These are phyloP conservation scores for Apodemia mormo DNA, from an alignment of 2,888 invertebrate genomes.

Conservation along the genomic window DNA sequence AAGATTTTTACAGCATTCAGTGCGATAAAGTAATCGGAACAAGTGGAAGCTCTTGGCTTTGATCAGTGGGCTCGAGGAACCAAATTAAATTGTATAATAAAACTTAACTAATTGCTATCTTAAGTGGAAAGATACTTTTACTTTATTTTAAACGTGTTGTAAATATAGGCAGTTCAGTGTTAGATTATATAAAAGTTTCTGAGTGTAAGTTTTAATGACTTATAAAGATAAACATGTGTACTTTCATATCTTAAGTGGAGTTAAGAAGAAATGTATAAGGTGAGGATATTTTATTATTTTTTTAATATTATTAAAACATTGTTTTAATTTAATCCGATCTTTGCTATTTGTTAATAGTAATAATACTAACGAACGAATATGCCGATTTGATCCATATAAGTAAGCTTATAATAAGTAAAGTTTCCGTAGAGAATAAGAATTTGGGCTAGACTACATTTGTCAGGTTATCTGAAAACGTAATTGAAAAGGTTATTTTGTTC, in stretches of 20 bases:
- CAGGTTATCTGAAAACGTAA: too few species aligned
- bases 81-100: background rate
- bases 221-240: background rate
- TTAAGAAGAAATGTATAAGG: background rate
- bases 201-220: background rate
- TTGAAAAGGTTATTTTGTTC: too few species aligned
- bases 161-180: background rate
- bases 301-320: background rate
- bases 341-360: background rate
- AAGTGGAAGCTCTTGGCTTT: background rate
- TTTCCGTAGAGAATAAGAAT: too few species aligned
- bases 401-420: too few species aligned
- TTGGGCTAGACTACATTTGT: too few species aligned
- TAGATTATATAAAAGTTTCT: constrained; percentile 1
- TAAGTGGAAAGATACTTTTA: background rate
- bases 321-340: background rate
- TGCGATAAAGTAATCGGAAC: constrained; percentile 16
- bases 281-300: background rate
- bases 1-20: constrained; percentile 12
- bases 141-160: background rate
- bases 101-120: background rate
- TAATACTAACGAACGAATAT: background rate
- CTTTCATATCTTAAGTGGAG: background rate
- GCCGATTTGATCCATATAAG: too few species aligned
- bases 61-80: background rate